Evolutionary conservation across 1,140 invertebrate genomes (phyloP), one percentile per base, ranked within the genome.

Genomic region (Drosophila baimaii): DNA sequence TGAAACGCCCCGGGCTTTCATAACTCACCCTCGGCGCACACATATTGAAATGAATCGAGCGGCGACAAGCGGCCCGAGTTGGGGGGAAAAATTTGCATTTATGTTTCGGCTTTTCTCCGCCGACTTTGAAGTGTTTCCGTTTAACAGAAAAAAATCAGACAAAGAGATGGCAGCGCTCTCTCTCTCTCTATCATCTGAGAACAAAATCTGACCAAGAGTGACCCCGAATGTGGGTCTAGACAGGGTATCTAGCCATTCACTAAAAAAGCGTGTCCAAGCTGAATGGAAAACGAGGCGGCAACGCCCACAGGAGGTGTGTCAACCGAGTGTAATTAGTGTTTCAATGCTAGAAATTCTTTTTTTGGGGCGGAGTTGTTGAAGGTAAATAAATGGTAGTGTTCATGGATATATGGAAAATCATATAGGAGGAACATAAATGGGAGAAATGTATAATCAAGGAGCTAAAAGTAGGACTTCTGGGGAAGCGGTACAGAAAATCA

Each of bases 1-100:
- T 88, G 71, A 86, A 86, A 82, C 83, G 82, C 82, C 82, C 66
- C 76, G 43, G 64, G 79, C 51, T 79, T 86, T 79, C 81, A 84
- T 79, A 83, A 83, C 79, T 80, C 57, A 64, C 41, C 74, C 47
- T 35, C 54, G n/a, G 17, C 13, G 43, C 49, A 23, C 23, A 54
- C 54, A 77, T 68, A 77, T 77, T 73, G 68, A 77, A 77, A 77
- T 74, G 64, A 80, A 80, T 77, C 55, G 43, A 65, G 54, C n/a
- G n/a, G n/a, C n/a, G n/a, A n/a, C n/a, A n/a, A n/a, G n/a, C n/a
- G n/a, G n/a, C 41, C 44, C 8, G 25, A 37, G 29, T 13, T 35
- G 3, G 41, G 55, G 33, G 56, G 8, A 21, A 75, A 77, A 77
- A 86, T 86, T 86, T 88, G 83, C 82, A 86, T 86, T 79, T 76